Conservation (phyloP, 2,888 invertebrate species). For the Odontothrips loti region DNA sequence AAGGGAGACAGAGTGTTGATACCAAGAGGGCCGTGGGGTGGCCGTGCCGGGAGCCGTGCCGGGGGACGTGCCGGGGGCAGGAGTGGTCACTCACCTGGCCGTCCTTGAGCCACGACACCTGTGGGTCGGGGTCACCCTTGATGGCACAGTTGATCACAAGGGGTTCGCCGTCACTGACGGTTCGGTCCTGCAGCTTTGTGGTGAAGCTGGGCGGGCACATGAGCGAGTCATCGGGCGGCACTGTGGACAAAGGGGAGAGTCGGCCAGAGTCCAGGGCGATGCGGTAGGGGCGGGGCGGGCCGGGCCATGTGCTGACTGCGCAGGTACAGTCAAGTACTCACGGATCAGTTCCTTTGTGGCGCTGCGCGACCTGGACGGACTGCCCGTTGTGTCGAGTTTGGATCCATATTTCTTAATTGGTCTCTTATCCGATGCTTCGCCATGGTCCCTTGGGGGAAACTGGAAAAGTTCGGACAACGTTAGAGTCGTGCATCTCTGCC, state of each 20-base stretch:
- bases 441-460: not conserved
- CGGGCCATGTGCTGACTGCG: too few relatives aligned
- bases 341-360: slow-evolving; percentile 83
- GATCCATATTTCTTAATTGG: slow-evolving; percentile 60
- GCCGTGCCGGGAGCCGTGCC: not conserved
- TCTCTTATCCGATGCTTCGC: slow-evolving; percentile 48
- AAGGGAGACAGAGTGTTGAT: slow-evolving; percentile 24
- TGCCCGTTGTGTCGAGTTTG: slow-evolving; percentile 68
- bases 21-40: too few relatives aligned
- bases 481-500: too few relatives aligned
- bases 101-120: slow-evolving; percentile 85
- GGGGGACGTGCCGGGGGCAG: slow-evolving; percentile 43
- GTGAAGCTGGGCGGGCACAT: slow-evolving; percentile 86
- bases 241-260: slow-evolving; percentile 49
- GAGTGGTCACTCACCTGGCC: slow-evolving; percentile 56
- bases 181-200: slow-evolving; percentile 67
- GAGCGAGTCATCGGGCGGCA: slow-evolving; percentile 78
- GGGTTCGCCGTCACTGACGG: slow-evolving; percentile 83
- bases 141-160: slow-evolving; percentile 78
- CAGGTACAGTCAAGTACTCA: slow-evolving; percentile 55
- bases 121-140: slow-evolving; percentile 88
- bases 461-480: not conserved
- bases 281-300: too few relatives aligned
- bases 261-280: not conserved
- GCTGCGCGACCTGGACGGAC: slow-evolving; percentile 81